Evolutionary conservation across 2,113 vertebrate genomes (phyloP).

Genomic region (Spea bombifrons): DNA sequence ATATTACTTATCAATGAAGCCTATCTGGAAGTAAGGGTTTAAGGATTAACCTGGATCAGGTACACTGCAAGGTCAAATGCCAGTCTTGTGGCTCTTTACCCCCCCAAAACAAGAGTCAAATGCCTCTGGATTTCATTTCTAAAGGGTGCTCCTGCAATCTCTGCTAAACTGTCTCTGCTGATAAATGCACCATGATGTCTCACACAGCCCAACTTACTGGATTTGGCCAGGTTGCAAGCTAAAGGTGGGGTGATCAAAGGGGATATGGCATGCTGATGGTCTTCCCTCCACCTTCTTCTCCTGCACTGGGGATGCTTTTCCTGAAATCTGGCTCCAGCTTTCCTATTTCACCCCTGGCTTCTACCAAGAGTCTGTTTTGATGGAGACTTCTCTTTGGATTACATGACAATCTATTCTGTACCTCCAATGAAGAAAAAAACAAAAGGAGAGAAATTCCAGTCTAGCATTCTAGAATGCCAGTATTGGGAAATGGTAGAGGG

Average conservation of each 20-base stretch:
- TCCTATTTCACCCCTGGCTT: conserved; percentile 50
- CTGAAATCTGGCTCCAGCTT: conserved; percentile 14
- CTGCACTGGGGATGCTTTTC: conserved; percentile 32
- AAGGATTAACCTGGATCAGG: conserved; percentile 50
- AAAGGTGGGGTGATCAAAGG: conserved; percentile 37
- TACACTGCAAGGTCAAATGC: conserved; percentile 55
- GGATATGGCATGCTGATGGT: conserved; percentile 16
- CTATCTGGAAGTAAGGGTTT: conserved; percentile 26
- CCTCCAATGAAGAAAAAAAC: not conserved
- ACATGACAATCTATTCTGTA: conserved; percentile 49
- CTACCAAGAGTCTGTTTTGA: conserved; percentile 53
- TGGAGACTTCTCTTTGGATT: conserved; percentile 52
- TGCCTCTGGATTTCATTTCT: conserved; percentile 25
- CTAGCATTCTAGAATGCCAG: conserved; percentile 54
- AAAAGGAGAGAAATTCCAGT: conserved; percentile 1
- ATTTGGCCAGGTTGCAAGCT: conserved; percentile 13
- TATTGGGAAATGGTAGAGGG: conserved; percentile 59
- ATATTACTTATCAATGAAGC: conserved; percentile 15
- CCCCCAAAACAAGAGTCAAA: not conserved
- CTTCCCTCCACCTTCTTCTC: not conserved
- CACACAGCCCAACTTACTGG: conserved; percentile 5
- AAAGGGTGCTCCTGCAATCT: not conserved
- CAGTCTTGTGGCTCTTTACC: conserved; percentile 1
- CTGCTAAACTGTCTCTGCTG: conserved; percentile 18
- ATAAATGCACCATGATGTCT: conserved; percentile 3